Evolutionary conservation across 2,797 vertebrate genomes (phyloP).

Genomic region (Eidolon dupreanum): DNA sequence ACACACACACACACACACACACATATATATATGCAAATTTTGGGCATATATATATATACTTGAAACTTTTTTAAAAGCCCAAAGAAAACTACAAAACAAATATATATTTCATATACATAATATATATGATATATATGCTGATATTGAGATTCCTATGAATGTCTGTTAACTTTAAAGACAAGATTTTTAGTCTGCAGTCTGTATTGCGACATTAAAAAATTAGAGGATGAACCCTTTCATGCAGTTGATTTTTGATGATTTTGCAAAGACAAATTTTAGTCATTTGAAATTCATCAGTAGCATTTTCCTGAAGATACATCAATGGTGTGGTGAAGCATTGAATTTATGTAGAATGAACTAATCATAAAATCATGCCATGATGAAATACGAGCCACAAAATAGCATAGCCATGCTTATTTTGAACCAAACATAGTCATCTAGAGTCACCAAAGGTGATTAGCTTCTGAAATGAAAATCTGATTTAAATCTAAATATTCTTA

Average conservation of each 20-base stretch:
- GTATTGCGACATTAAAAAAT: neutral
- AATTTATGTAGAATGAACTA: conserved; percentile 54
- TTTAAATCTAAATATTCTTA: neutral
- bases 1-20: too few relatives aligned
- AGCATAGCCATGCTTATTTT: conserved; percentile 3
- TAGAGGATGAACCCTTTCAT: neutral
- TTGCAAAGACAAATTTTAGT: conserved; percentile 57
- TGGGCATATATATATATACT: neutral
- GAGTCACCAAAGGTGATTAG: neutral
- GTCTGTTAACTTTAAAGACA: neutral
- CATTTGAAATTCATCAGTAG: conserved; percentile 63
- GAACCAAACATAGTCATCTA: neutral
- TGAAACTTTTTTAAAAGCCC: neutral
- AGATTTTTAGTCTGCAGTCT: neutral
- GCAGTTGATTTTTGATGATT: conserved; percentile 29
- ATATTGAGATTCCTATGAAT: neutral
- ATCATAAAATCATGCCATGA: conserved; percentile 56
- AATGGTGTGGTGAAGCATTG: conserved; percentile 48
- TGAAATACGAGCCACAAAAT: conserved; percentile 52
- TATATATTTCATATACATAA: neutral
- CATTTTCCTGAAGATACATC: conserved; percentile 45
- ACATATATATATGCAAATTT: neutral
- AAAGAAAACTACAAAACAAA: neutral
- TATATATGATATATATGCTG: neutral
- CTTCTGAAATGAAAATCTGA: neutral